Base-by-base conservation (phyloP, 1,140 invertebrate species). In the Drosophila bifasciata region DNA sequence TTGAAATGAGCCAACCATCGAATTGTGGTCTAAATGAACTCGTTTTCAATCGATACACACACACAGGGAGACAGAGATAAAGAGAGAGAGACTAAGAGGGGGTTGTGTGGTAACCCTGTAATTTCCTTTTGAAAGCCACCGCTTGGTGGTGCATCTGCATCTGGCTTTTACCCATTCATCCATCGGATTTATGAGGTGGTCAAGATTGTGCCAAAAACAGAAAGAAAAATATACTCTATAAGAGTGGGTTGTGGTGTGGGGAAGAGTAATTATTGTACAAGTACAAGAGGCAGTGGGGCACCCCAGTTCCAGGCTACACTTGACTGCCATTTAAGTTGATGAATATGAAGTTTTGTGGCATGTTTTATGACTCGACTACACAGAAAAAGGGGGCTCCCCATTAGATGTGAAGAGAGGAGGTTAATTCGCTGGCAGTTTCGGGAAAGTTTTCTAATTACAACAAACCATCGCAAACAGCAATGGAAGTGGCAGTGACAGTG, bases 181-280 rank as follows among this genome's bases (percentile, higher is more conserved):
- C 60, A 80, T 75, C 68, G 28, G 61, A 67, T 86, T 86, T 88
- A 86, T 72, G 81, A 86, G 77, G 77, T 86, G 81, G 81, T 73
- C 81, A 77, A 81, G 77, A 86, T 84, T 84, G 79, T 79, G 79
- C 77, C 80, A 85, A 84, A 85, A 80, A 85, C 13, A 9, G 48
- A 48, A 25, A 39, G 36, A 56, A 46, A 60, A 50, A 36, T 52
- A 7, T 25, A 25, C 23, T 25, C 23, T n/a, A n/a, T n/a, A n/a
- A n/a, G 23, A 25, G 1, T 25, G 23, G 23, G 23, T 17, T 13
- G 13, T 59, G 68, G 67, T 80, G 75, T 63, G 64, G 66, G 9
- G n/a, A n/a, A n/a, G n/a, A n/a, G 28, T 83, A 83, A 84, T 83
- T 83, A 84, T 79, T 48, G 8, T 25, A 49, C 45, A n/a, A n/a